phyloP scores from a whole-genome alignment of 2,797 vertebrate genomes.

The Cephalopachus bancanus region DNA sequence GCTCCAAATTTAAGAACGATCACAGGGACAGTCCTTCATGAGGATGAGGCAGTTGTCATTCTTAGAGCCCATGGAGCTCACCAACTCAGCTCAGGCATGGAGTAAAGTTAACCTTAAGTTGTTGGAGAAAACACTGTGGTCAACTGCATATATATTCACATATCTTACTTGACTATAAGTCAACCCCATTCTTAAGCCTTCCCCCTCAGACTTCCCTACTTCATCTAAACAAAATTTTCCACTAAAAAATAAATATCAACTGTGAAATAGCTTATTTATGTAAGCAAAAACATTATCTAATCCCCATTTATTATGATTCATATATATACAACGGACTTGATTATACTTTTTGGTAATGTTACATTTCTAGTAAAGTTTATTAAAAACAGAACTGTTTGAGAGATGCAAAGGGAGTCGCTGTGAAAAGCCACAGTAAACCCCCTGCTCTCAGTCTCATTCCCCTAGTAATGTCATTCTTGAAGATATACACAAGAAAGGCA shows the following conservation, averaged over 20 bases:
- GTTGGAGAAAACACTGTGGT: neutral
- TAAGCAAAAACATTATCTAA: constrained; percentile 83
- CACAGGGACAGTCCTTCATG: neutral
- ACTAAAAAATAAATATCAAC: constrained; percentile 77
- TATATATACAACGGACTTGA: constrained; percentile 78
- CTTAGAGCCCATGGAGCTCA: neutral
- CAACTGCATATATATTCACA: neutral
- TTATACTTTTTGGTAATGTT: constrained; percentile 80
- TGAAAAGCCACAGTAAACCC: constrained; percentile 82
- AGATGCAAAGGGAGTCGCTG: constrained; percentile 79
- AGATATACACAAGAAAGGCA: constrained; percentile 73
- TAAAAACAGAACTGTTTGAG: constrained; percentile 81
- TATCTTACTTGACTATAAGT: constrained; percentile 60
- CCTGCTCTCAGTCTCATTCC: constrained; percentile 43
- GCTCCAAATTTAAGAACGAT: neutral
- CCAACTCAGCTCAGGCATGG: rapidly evolving
- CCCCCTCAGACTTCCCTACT: constrained; percentile 54
- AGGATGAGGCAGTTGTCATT: neutral
- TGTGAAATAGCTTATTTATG: constrained; percentile 76
- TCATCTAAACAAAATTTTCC: constrained; percentile 76
- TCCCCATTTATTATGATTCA: constrained; percentile 81
- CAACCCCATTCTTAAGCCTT: constrained; percentile 50
- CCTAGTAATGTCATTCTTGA: constrained; percentile 74
- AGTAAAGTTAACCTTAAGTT: neutral
- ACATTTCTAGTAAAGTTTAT: constrained; percentile 86